phyloP scores from a whole-genome alignment of 1,140 invertebrate genomes.

The Oryctes rhinoceros region DNA sequence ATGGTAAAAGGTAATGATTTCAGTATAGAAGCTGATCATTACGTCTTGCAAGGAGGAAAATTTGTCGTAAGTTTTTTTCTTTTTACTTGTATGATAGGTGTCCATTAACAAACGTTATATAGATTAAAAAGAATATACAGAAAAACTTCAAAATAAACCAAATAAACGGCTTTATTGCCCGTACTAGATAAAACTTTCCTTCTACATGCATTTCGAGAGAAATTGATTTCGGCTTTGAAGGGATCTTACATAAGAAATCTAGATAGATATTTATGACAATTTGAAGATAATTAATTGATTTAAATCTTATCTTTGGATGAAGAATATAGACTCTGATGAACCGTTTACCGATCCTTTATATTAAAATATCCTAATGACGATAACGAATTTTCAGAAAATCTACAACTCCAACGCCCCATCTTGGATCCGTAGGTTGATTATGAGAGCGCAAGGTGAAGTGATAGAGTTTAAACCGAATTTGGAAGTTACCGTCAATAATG shows the following conservation, averaged over 20 bases:
- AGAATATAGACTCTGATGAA: too few relatives aligned
- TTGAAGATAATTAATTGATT: too few relatives aligned
- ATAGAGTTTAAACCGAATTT: background rate
- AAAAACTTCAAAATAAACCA: too few relatives aligned
- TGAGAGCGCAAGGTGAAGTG: background rate
- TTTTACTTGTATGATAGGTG: background rate
- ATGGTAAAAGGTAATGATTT: conserved; percentile 58
- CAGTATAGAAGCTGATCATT: background rate
- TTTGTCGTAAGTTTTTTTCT: conserved; percentile 12
- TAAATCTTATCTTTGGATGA: too few relatives aligned
- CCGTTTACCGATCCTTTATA: too few relatives aligned
- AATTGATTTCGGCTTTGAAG: too few relatives aligned
- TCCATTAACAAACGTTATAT: background rate
- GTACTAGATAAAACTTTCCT: too few relatives aligned
- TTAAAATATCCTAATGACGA: too few relatives aligned
- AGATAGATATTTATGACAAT: too few relatives aligned
- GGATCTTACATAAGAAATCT: too few relatives aligned
- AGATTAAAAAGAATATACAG: background rate
- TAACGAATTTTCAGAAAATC: background rate
- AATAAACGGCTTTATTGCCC: too few relatives aligned
- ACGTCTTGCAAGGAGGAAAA: background rate
- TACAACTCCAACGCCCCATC: background rate
- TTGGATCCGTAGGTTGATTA: background rate
- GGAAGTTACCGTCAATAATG: background rate
- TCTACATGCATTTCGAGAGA: too few relatives aligned